These are phyloP conservation scores for Kradibia gibbosae DNA, from an alignment of 1,140 invertebrate genomes.

Conservation along the genomic window DNA sequence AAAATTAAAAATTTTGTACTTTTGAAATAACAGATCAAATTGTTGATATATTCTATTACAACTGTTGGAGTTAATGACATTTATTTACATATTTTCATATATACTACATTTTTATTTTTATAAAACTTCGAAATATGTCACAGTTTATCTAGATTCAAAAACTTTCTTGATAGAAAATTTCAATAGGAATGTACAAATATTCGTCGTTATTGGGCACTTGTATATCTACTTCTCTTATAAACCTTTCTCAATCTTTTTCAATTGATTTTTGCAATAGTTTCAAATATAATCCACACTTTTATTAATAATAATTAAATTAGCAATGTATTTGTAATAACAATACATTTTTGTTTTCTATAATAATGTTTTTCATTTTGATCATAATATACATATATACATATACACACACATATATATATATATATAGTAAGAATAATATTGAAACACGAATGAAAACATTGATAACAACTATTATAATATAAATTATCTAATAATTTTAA, in stretches of 20 bases:
- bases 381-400: slow-evolving; percentile 9
- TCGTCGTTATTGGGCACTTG: slow-evolving; percentile 8
- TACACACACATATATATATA: background rate
- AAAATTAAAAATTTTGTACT: background rate
- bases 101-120: slow-evolving; percentile 37
- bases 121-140: slow-evolving; percentile 34
- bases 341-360: too few species aligned
- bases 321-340: background rate
- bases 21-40: background rate
- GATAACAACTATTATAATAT: slow-evolving; percentile 1
- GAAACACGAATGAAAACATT: background rate
- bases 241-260: background rate
- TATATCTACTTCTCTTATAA: background rate
- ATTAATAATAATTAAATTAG: background rate
- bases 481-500: slow-evolving; percentile 9
- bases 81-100: slow-evolving; percentile 42
- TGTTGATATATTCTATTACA: background rate
- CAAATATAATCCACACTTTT: background rate
- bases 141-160: slow-evolving; percentile 21
- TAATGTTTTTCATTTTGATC: too few species aligned
- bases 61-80: slow-evolving; percentile 34
- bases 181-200: slow-evolving; percentile 29
- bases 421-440: background rate
- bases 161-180: slow-evolving; percentile 19
- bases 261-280: background rate